Conservation (phyloP, 2,797 vertebrate genomes). For the Peromyscus eremicus region DNA sequence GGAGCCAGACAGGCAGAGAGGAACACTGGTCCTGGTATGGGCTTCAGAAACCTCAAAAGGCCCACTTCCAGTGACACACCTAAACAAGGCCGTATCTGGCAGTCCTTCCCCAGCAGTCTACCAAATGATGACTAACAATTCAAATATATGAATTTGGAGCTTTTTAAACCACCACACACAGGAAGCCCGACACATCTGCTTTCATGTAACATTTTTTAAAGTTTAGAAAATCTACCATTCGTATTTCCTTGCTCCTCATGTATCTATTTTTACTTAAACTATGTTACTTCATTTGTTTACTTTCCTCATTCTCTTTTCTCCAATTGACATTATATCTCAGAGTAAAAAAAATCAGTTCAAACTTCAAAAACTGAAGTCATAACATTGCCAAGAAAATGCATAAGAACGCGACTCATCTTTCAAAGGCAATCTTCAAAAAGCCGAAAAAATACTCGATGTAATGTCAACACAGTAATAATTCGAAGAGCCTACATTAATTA, state of each 20-base stretch:
- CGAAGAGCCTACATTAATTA: not conserved
- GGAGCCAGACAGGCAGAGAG: no score
- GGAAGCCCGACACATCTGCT: not conserved
- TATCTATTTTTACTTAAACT: not conserved
- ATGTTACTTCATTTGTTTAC: not conserved
- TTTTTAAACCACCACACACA: not conserved
- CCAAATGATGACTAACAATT: not conserved
- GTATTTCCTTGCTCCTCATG: not conserved
- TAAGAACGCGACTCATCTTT: not conserved
- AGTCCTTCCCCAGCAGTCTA: not conserved
- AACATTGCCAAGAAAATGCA: conserved; percentile 7
- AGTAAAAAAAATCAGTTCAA: not conserved
- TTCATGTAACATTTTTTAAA: not conserved
- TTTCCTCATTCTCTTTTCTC: conserved; percentile 5
- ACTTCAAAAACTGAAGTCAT: conserved; percentile 23
- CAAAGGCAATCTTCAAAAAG: conserved; percentile 33
- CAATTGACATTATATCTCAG: conserved; percentile 31
- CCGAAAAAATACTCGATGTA: not conserved
- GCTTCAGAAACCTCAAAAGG: not conserved
- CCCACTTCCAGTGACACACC: not conserved
- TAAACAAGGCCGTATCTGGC: no score
- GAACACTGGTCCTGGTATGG: not conserved
- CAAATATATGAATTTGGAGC: not conserved
- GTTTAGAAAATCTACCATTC: not conserved
- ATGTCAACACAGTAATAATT: not conserved